These are phyloP conservation scores for Microplitis demolitor DNA, from an alignment of 1,140 invertebrate species.

Conservation along the genomic window DNA sequence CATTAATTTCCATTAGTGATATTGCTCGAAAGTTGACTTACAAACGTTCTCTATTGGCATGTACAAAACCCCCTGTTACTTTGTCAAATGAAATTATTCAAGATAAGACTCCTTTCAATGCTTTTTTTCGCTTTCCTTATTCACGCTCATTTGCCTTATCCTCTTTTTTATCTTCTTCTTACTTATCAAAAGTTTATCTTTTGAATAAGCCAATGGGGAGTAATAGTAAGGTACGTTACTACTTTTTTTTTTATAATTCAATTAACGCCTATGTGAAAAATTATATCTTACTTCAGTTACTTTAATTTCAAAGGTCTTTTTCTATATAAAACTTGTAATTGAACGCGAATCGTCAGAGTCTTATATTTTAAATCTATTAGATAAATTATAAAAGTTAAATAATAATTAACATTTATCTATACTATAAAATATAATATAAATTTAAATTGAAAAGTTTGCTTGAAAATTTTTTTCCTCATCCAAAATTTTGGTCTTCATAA, in stretches of 20 bases:
- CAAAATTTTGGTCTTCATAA: no score
- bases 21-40: conserved; percentile 9
- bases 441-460: no score
- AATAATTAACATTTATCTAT: no score
- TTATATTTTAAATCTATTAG: no score
- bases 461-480: no score
- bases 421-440: no score
- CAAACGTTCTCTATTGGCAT: neutral
- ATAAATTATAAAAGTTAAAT: no score
- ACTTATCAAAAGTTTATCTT: no score
- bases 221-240: neutral
- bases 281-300: no score
- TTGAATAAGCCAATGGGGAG: conserved; percentile 2
- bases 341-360: no score
- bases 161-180: neutral
- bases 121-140: neutral
- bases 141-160: neutral
- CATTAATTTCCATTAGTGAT: conserved; percentile 24
- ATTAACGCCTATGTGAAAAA: conserved; percentile 1
- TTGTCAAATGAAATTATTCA: neutral
- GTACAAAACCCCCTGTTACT: neutral
- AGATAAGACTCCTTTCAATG: neutral
- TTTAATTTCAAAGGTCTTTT: no score
- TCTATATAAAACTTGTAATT: no score
- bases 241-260: conserved; percentile 15